Base-by-base conservation (phyloP, 2,888 invertebrate species). In the Ornithoptera priamus region DNA sequence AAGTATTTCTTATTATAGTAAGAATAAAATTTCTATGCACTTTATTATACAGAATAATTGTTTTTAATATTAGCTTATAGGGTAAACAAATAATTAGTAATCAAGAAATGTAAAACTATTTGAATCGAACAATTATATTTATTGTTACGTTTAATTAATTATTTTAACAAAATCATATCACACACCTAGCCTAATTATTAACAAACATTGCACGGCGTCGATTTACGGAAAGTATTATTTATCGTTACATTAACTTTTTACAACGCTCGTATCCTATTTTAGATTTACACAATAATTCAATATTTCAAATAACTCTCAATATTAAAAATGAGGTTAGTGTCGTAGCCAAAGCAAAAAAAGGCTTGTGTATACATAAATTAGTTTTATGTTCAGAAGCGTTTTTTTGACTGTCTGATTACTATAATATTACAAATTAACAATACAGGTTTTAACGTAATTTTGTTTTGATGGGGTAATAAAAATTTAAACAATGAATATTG, bases 131-230 rank as follows among this genome's bases (percentile, higher is more conserved):
- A 50, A 20, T 57, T 57, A 57, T 18, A 10, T 57, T 59, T 63
- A 24, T 53, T n/a, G n/a, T 22, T 57, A 65, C 15, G 39, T 57
- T 56, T 53, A 64, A 64, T 53, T 65, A 64, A 2, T 22, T 57
- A 39, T 10, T 53, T 62, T 53, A 53, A 62, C 42, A 20, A 24
- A n/a, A 61, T n/a, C 59, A 24, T 20, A 18, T 64, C 42, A 59
- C 36, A 64, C 36, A 58, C 17, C 8, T 18, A 53, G 24, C 20
- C 18, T 53, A 64, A 50, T 56, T 67, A 67, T 7, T 46, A 20
- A 50, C 50, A 39, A 64, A 61, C 50, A 69, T 65, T 69, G 65
- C 69, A 65, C 61, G 57, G 22, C 56, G 39, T 65, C 17, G 36
- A 24, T 59, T 20, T 36, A 20, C 39, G 20, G n/a, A 4, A 62